Evolutionary conservation across 2,113 vertebrate species (phyloP).

Genomic region (Symphodus melops): DNA sequence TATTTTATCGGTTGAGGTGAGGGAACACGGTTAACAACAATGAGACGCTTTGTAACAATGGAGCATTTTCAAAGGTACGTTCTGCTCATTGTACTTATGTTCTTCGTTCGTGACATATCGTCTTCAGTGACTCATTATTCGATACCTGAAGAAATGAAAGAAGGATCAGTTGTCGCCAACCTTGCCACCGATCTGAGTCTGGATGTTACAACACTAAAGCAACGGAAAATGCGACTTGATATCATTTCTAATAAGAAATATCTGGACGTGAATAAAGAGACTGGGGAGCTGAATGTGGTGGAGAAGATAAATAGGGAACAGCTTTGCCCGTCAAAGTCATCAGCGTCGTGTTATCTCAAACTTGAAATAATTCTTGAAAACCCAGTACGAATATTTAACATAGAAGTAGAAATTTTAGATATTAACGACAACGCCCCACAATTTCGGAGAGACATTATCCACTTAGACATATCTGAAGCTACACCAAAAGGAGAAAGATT

Average conservation of each 20-base stretch:
- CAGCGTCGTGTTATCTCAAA: not conserved
- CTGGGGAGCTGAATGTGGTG: not conserved
- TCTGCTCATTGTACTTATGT: not conserved
- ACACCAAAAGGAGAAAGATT: conserved; percentile 50
- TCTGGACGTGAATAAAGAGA: not conserved
- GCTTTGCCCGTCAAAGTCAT: not conserved
- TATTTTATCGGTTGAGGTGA: too few species aligned
- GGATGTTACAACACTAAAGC: not conserved
- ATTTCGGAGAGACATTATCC: not conserved
- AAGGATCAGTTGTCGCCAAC: not conserved
- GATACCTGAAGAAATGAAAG: not conserved
- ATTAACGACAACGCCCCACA: not conserved
- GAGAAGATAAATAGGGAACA: not conserved
- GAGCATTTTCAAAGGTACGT: not conserved
- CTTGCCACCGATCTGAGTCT: not conserved
- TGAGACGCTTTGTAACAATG: not conserved
- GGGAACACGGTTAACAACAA: too few species aligned
- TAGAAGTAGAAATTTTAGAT: not conserved
- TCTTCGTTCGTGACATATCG: not conserved
- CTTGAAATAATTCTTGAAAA: not conserved
- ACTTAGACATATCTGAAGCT: not conserved
- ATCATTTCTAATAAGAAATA: not conserved
- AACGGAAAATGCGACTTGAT: not conserved
- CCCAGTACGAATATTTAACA: not conserved
- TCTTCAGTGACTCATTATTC: not conserved